Evolutionary conservation across 2,888 invertebrate species (phyloP).

Genomic region (Meteorus colon): DNA sequence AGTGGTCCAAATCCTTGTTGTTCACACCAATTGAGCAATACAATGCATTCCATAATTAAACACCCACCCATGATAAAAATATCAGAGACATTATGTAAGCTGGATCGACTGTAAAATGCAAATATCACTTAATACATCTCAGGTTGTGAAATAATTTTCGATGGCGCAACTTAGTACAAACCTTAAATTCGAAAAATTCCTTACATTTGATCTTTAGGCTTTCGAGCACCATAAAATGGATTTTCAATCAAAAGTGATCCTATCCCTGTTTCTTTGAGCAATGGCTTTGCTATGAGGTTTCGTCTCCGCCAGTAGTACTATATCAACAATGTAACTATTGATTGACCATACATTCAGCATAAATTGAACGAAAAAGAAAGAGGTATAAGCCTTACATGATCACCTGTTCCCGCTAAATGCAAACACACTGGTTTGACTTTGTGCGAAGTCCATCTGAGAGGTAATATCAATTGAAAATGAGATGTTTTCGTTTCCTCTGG

Average conservation of each 20-base stretch:
- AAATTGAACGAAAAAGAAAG: not conserved
- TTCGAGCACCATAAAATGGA: conserved; percentile 94
- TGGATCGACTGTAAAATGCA: conserved; percentile 82
- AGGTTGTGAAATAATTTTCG: conserved; percentile 16
- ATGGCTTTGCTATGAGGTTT: conserved; percentile 91
- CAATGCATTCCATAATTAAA: conserved; percentile 93
- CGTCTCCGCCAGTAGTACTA: conserved; percentile 94
- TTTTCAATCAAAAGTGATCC: conserved; percentile 96
- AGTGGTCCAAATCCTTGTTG: conserved; percentile 92
- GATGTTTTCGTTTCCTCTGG: conserved; percentile 88
- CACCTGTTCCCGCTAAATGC: conserved; percentile 98
- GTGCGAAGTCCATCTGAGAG: conserved; percentile 83
- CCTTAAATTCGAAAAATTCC: conserved; percentile 59
- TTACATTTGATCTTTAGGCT: conserved; percentile 91
- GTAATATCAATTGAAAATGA: conserved; percentile 88
- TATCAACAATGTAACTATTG: conserved; percentile 38
- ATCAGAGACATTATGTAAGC: conserved; percentile 95
- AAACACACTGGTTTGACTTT: conserved; percentile 88
- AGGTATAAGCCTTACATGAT: conserved; percentile 84
- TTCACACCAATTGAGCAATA: conserved; percentile 95
- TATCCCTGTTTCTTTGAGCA: conserved; percentile 91
- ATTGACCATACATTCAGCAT: too few species aligned
- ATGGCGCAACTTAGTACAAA: conserved; percentile 50
- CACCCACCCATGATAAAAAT: conserved; percentile 99
- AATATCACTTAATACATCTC: conserved; percentile 40